Percentiles rank a stretch among this genome's conserved stretches.
These are phyloP conservation scores for Peromyscus leucopus DNA, from an alignment of 2,113 vertebrate species.

Conservation along the genomic window DNA sequence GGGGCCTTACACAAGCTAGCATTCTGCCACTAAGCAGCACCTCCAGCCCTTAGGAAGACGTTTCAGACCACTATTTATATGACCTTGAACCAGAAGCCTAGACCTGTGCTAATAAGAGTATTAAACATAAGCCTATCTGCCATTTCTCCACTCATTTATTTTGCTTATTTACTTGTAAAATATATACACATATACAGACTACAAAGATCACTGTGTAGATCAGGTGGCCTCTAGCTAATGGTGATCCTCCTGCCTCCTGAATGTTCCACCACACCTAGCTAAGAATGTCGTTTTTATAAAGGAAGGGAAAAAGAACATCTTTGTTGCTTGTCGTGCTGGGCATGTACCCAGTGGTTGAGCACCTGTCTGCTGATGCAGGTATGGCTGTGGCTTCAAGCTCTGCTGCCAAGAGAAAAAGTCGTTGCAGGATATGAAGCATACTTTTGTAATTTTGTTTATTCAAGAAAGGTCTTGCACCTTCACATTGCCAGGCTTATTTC, in stretches of 20 bases:
- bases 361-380: neutral
- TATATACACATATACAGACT: neutral
- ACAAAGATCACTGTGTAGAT: neutral
- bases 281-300: neutral
- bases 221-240: neutral
- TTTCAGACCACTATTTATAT: neutral
- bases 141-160: slow-evolving; percentile 17
- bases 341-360: neutral
- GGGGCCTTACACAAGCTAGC: neutral
- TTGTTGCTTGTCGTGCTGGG: neutral
- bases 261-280: neutral
- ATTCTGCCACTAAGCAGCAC: neutral
- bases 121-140: neutral
- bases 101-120: neutral
- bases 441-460: neutral
- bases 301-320: neutral
- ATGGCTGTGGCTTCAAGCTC: neutral
- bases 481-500: neutral
- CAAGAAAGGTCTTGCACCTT: neutral
- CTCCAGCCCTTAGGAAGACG: neutral
- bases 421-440: neutral
- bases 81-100: neutral
- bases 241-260: neutral
- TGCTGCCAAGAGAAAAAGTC: neutral
- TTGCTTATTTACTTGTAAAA: slow-evolving; percentile 3